Conservation (phyloP, 2,797 vertebrate species). For the Propithecus deckenii region DNA sequence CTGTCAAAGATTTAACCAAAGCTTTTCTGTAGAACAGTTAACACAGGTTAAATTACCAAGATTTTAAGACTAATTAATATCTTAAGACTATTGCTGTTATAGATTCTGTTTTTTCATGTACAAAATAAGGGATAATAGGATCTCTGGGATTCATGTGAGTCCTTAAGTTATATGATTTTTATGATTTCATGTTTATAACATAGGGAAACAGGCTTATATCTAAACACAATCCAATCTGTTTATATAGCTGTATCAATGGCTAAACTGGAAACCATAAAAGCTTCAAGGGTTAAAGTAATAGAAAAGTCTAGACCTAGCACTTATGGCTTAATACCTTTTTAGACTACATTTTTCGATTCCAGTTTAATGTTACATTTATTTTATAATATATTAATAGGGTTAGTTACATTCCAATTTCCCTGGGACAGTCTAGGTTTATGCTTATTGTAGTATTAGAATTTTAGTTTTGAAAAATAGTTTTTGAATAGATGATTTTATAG, state of each 20-base stretch:
- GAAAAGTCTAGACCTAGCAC: not conserved
- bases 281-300: not conserved
- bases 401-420: not conserved
- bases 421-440: not conserved
- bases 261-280: slow-evolving; percentile 4
- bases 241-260: not conserved
- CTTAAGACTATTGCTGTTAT: not conserved
- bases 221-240: not conserved
- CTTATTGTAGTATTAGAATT: slow-evolving; percentile 1
- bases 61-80: slow-evolving; percentile 6
- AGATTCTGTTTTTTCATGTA: not conserved
- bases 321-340: not conserved
- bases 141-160: not conserved
- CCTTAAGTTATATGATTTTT: slow-evolving; percentile 16
- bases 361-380: slow-evolving; percentile 35
- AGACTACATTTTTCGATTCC: not conserved
- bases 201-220: slow-evolving; percentile 1
- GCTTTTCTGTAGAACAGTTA: slow-evolving; percentile 28
- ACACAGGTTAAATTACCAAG: slow-evolving; percentile 8
- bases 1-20: slow-evolving; percentile 23
- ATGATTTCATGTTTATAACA: not conserved
- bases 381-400: not conserved
- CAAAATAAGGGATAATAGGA: not conserved
- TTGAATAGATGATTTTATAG: slow-evolving; percentile 29
- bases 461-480: slow-evolving; percentile 24